These are phyloP conservation scores for Puntigrus tetrazona DNA, from an alignment of 2,113 vertebrate species.

Conservation along the genomic window DNA sequence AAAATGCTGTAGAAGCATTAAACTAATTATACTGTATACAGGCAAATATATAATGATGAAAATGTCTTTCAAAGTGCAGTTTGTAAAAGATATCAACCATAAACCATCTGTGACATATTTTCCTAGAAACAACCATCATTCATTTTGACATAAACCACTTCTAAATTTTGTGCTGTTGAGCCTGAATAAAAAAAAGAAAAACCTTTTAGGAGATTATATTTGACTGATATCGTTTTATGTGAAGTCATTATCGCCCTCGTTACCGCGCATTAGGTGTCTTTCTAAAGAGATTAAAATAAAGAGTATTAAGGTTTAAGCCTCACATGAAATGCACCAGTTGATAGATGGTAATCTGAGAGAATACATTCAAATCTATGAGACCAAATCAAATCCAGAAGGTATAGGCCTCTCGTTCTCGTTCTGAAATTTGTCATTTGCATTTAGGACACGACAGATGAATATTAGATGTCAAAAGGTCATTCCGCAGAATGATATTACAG, in stretches of 20 bases:
- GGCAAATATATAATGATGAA: conserved; percentile 16
- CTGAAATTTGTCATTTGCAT: background rate
- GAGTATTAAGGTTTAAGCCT: conserved; percentile 33
- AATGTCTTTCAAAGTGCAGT: background rate
- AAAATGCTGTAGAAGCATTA: background rate
- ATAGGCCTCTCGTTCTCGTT: background rate
- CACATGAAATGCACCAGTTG: conserved; percentile 15
- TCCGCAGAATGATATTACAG: background rate
- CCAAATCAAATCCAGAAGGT: background rate
- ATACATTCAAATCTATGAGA: background rate
- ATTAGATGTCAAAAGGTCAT: background rate
- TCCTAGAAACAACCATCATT: conserved; percentile 12
- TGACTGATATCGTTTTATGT: conserved; percentile 40
- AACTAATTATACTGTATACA: background rate
- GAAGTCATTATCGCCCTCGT: conserved; percentile 19
- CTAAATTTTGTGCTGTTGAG: background rate
- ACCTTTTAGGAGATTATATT: conserved; percentile 38
- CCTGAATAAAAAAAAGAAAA: background rate
- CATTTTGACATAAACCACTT: conserved; percentile 13
- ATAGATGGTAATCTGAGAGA: background rate
- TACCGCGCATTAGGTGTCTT: conserved; percentile 18
- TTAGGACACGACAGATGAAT: background rate
- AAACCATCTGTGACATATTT: conserved; percentile 6
- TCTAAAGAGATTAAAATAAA: conserved; percentile 38
- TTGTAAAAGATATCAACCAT: conserved; percentile 8